phyloP scores from a whole-genome alignment of 2,888 invertebrate species.

The Ptilodon capucinus region DNA sequence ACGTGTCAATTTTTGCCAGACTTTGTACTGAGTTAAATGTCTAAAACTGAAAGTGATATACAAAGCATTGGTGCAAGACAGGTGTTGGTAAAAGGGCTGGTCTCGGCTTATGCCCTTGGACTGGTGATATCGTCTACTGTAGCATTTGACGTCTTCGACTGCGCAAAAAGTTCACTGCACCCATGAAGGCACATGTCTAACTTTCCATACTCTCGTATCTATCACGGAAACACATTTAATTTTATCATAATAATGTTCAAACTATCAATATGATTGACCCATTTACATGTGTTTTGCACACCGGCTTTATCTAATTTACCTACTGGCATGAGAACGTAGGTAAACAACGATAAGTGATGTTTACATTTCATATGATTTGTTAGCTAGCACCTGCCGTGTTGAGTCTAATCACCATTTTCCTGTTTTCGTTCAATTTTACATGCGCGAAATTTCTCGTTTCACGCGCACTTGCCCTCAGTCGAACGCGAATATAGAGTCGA shows the following conservation, averaged over 20 bases:
- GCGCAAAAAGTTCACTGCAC: constrained; percentile 64
- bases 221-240: not conserved
- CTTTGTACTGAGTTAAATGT: no score
- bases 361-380: constrained; percentile 45
- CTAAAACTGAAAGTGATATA: no score
- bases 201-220: constrained; percentile 1
- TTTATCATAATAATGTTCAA: constrained; percentile 1
- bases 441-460: constrained; percentile 26
- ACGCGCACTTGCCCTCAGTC: constrained; percentile 40
- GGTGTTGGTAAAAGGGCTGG: no score
- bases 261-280: constrained; percentile 36
- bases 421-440: constrained; percentile 36
- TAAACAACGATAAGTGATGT: constrained; percentile 49
- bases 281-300: constrained; percentile 39
- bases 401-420: constrained; percentile 43
- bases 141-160: constrained; percentile 51
- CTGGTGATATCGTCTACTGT: constrained; percentile 56
- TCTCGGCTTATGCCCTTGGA: constrained; percentile 59
- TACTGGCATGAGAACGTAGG: constrained; percentile 58
- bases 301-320: constrained; percentile 63
- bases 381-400: constrained; percentile 28
- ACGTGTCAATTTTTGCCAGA: no score
- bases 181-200: constrained; percentile 26
- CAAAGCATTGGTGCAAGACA: no score
- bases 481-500: constrained; percentile 37